These are phyloP conservation scores for Aegotheles bennettii DNA, from an alignment of 2,113 vertebrate species.

Conservation along the genomic window DNA sequence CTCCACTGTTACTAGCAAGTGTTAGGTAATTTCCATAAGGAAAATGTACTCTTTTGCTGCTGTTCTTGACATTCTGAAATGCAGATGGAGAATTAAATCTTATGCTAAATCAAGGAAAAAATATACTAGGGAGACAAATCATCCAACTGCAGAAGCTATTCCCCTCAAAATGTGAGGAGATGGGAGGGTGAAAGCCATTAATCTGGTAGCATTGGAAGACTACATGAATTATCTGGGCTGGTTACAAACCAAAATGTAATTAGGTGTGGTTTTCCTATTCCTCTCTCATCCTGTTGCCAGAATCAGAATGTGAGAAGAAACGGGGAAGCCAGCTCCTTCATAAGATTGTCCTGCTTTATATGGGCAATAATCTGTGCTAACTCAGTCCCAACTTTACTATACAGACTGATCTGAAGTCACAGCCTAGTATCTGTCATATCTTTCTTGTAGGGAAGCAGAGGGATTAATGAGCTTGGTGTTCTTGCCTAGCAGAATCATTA, in stretches of 20 bases:
- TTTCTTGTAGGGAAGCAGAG: background rate
- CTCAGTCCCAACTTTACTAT: background rate
- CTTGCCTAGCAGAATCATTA: background rate
- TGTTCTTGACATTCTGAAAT: slow-evolving; percentile 16
- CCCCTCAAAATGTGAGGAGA: background rate
- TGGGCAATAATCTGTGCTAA: background rate
- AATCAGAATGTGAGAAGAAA: background rate
- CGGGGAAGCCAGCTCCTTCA: background rate
- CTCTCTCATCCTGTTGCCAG: background rate
- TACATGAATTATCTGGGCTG: background rate
- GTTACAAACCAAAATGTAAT: background rate
- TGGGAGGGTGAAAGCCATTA: background rate
- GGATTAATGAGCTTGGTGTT: background rate
- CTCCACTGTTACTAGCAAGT: background rate
- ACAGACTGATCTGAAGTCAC: background rate
- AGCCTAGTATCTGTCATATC: background rate
- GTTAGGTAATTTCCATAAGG: background rate
- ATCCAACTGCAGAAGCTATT: background rate
- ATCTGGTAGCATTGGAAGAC: background rate
- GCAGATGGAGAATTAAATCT: background rate
- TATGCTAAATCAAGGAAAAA: slow-evolving; percentile 13
- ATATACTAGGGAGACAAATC: background rate
- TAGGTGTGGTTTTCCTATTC: background rate
- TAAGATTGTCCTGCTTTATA: background rate
- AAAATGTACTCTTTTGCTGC: background rate